Evolutionary conservation across 2,888 invertebrate genomes (phyloP), one percentile per base, ranked within the genome.

Genomic region (Elegia similella): DNA sequence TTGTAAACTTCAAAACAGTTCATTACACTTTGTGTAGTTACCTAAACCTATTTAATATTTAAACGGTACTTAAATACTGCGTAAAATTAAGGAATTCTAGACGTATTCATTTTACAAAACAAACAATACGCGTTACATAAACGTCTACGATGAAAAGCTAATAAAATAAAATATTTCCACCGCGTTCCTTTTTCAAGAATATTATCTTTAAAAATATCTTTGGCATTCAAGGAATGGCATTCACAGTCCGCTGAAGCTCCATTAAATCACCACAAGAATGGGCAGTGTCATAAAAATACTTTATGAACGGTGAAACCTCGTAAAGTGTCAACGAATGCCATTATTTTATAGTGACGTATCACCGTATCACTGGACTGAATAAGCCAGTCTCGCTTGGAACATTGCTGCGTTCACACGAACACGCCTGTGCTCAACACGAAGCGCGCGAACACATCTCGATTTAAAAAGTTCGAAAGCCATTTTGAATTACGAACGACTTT

Each of bases 291-390:
- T 56, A 48, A 48, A 55, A 42, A 38, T 38, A 32, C 34, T 47
- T 47, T 55, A 54, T 60, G 46, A 58, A 62, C 59, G 57, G 59
- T 60, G 44, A 46, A 47, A 52, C 44, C 56, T 54, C 56, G 57
- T 59, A 56, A 58, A 60, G 58, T 59, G 56, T 47, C 59, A 58
- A 58, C 58, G 58, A 58, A 59, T 59, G 56, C 59, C 56, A 38
- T 61, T 61, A 60, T 59, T 57, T 57, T 44, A 59, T 60, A 46
- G 58, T 57, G 62, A 62, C 60, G 59, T 60, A 57, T 53, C 30
- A 48, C 55, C 17, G 32, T 55, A 47, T 29, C 46, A 55, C 29
- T 48, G 56, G 48, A 48, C 56, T 29, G 48, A 23, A 38, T 42
- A 47, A 56, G 48, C 30, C 56, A 56, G 56, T 56, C 56, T 42